phyloP scores from a whole-genome alignment of 2,113 vertebrate species.

The Papio anubis region DNA sequence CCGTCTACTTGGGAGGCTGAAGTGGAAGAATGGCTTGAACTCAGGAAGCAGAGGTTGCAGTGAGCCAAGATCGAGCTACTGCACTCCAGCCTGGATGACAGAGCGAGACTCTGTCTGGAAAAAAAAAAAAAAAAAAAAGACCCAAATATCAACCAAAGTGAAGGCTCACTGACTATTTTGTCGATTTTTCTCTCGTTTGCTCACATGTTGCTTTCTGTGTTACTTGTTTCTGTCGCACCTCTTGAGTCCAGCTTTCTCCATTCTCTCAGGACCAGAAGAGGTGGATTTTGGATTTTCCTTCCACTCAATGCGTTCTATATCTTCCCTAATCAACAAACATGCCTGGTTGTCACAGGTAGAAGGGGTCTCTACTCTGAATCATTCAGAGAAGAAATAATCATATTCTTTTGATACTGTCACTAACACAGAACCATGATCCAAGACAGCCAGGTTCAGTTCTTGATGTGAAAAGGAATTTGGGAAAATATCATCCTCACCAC shows the following conservation, averaged over 20 bases:
- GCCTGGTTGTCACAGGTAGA: not conserved
- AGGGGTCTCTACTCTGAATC: not conserved
- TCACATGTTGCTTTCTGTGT: not conserved
- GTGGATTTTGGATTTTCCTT: not conserved
- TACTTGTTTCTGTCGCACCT: not conserved
- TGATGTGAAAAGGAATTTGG: not conserved
- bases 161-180: not conserved
- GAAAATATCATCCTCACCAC: not conserved
- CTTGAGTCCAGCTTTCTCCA: not conserved
- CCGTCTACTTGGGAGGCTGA: too few species aligned
- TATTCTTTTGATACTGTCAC: not conserved
- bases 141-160: not conserved
- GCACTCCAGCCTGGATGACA: too few species aligned
- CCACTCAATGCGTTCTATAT: not conserved
- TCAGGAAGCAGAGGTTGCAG: too few species aligned
- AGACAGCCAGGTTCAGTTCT: not conserved
- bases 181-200: not conserved
- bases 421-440: not conserved
- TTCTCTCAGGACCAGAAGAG: not conserved
- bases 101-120: too few species aligned
- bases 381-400: not conserved
- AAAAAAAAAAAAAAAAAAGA: too few species aligned
- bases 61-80: too few species aligned
- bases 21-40: too few species aligned
- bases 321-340: not conserved